A percentile compares a stretch with the other conserved stretches of the same genome.
These are phyloP conservation scores for Aculops lycopersici DNA, from an alignment of 1,140 invertebrate species.

Conservation along the genomic window DNA sequence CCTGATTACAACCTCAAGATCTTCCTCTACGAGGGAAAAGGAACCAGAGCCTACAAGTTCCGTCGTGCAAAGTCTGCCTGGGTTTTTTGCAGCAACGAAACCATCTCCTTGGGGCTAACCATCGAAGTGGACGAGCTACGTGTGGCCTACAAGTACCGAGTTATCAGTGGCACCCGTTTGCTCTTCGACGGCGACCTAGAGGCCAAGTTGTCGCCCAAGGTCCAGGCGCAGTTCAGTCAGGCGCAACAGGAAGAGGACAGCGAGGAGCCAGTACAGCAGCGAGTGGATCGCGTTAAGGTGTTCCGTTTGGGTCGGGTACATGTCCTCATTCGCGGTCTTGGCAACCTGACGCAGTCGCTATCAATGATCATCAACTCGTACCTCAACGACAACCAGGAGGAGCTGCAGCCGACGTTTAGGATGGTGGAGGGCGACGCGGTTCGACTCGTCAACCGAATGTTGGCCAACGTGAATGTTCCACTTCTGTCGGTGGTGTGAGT, in stretches of 20 bases:
- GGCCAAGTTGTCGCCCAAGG: conserved; percentile 10
- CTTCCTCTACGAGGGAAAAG: conserved; percentile 11
- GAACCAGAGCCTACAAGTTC: conserved; percentile 11
- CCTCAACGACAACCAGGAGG: not conserved
- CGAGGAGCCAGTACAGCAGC: conserved; percentile 7
- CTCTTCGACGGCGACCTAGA: conserved; percentile 13
- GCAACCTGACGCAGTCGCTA: conserved; percentile 12
- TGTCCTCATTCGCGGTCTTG: conserved; percentile 11
- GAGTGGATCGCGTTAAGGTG: conserved; percentile 10
- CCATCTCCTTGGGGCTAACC: conserved; percentile 11
- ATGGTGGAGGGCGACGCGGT: not conserved
- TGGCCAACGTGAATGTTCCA: not conserved
- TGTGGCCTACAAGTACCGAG: conserved; percentile 10
- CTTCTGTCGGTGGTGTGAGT: not conserved
- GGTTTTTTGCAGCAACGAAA: conserved; percentile 12
- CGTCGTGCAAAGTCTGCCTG: conserved; percentile 10
- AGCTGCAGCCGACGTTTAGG: not conserved
- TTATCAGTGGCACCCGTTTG: conserved; percentile 11
- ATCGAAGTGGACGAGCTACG: conserved; percentile 11
- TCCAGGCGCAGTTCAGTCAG: conserved; percentile 12
- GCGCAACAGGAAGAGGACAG: conserved; percentile 5
- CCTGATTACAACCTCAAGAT: conserved; percentile 11
- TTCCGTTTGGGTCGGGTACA: conserved; percentile 11
- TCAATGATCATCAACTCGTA: conserved; percentile 10
- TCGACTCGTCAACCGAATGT: not conserved